A percentile compares a stretch with the other conserved stretches of the same genome.
Evolutionary conservation across 2,888 invertebrate genomes (phyloP).

Genomic region (Apamea monoglypha): DNA sequence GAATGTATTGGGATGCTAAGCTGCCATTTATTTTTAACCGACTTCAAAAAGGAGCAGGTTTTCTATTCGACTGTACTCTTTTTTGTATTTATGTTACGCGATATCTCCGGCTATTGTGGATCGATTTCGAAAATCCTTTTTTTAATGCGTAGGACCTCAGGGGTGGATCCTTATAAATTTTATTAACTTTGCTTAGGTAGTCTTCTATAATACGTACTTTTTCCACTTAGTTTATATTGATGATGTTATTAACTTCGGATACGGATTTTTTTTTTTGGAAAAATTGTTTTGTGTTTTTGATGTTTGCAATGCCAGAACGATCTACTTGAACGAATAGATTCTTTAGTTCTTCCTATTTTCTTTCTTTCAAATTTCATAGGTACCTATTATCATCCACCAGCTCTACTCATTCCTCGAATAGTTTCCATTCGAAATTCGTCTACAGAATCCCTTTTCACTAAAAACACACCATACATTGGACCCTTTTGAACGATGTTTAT

Average conservation of each 20-base stretch:
- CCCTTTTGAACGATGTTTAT: constrained; percentile 53
- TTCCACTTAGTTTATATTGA: not conserved
- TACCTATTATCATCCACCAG: constrained; percentile 7
- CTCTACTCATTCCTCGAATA: constrained; percentile 35
- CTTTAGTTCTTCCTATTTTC: not conserved
- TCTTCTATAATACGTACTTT: not conserved
- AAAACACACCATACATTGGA: constrained; percentile 33
- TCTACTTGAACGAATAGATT: not conserved
- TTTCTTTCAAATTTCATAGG: not conserved
- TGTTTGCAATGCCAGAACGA: not conserved
- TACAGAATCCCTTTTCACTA: constrained; percentile 46
- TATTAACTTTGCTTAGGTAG: not conserved
- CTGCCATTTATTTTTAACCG: not conserved
- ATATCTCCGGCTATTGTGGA: not conserved
- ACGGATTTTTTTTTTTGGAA: not conserved
- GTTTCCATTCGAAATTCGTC: constrained; percentile 26
- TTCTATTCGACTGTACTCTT: too few species aligned
- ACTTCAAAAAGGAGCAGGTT: not conserved
- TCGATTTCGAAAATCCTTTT: not conserved
- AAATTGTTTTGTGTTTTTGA: not conserved
- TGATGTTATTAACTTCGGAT: not conserved
- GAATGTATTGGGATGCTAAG: constrained; percentile 2
- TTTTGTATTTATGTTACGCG: too few species aligned
- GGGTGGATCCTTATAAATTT: not conserved
- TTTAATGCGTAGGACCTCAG: not conserved